Percentiles rank a stretch among this genome's conserved stretches.
Conservation (phyloP, 2,797 vertebrate species). For the Acipenser ruthenus region DNA sequence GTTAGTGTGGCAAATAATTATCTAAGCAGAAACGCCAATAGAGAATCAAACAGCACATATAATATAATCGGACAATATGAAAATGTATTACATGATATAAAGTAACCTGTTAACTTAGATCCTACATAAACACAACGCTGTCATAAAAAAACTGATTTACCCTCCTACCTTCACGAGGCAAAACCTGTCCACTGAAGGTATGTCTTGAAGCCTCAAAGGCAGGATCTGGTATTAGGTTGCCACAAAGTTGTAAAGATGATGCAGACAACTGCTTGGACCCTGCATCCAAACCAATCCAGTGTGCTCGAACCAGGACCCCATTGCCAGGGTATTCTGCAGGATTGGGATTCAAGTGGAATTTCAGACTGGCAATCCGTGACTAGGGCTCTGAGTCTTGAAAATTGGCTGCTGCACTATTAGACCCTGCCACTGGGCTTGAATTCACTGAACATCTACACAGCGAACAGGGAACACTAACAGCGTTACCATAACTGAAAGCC, state of each 20-base stretch:
- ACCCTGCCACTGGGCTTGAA: background rate
- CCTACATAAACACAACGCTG: too few relatives aligned
- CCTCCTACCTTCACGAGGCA: background rate
- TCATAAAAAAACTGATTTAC: too few relatives aligned
- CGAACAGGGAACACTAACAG: background rate
- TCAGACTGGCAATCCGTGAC: background rate
- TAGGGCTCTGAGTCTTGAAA: background rate
- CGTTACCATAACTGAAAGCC: background rate
- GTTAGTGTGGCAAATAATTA: too few relatives aligned
- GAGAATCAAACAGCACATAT: too few relatives aligned
- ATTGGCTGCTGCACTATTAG: background rate
- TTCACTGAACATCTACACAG: background rate
- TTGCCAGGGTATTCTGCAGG: background rate
- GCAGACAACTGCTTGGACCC: background rate
- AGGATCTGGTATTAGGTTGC: background rate
- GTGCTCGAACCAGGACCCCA: slow-evolving; percentile 2
- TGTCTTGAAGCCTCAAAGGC: background rate
- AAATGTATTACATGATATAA: too few relatives aligned
- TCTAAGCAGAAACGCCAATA: too few relatives aligned
- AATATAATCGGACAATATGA: too few relatives aligned
- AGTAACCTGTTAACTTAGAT: too few relatives aligned
- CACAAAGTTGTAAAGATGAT: background rate
- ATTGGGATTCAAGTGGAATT: background rate
- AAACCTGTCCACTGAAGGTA: background rate
- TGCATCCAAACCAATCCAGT: background rate